Evolutionary conservation across 1,140 invertebrate genomes (phyloP).

Genomic region (Bombyx mori): ASM3026992v2 NC_085130.1:18325501-18326000

Average conservation of each 20-base stretch:
- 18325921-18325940: background rate
- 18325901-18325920: constrained; percentile 26
- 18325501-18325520: too few species aligned
- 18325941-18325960: background rate
- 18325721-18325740: constrained; percentile 20
- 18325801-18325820: constrained; percentile 42
- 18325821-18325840: constrained; percentile 27
- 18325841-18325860: constrained; percentile 34
- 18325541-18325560: too few species aligned
- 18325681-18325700: background rate
- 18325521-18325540: too few species aligned
- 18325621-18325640: too few species aligned
- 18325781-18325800: constrained; percentile 47
- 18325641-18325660: too few species aligned
- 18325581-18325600: too few species aligned
- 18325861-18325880: constrained; percentile 47
- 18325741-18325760: constrained; percentile 42
- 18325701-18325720: background rate
- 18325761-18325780: constrained; percentile 50
- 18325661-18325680: background rate
- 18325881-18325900: constrained; percentile 63
- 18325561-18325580: too few species aligned
- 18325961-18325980: too few species aligned
- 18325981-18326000: too few species aligned
- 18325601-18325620: too few species aligned